Conservation (phyloP, 2,797 vertebrate genomes). For the Poecilia velifera region DNA sequence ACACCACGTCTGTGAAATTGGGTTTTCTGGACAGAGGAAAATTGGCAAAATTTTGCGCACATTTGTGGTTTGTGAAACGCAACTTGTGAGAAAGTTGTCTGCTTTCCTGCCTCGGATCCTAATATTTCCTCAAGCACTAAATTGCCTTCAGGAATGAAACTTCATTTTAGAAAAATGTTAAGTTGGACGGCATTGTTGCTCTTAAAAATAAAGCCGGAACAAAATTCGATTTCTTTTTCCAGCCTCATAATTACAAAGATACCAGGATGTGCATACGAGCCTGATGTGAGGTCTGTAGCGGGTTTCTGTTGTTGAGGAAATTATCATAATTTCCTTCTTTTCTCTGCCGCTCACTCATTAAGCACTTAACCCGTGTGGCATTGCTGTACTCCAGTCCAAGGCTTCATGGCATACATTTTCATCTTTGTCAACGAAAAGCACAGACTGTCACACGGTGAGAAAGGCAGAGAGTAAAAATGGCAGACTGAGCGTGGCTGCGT, state of each 20-base stretch:
- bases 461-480: background rate
- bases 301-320: background rate
- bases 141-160: background rate
- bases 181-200: background rate
- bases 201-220: background rate
- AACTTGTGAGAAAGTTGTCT: too few species aligned
- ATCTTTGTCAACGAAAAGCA: constrained; percentile 1
- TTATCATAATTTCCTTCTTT: background rate
- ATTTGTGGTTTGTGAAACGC: too few species aligned
- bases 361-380: background rate
- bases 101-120: too few species aligned
- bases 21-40: too few species aligned
- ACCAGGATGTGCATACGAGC: background rate
- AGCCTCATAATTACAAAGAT: background rate
- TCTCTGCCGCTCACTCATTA: background rate
- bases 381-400: background rate
- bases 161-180: background rate
- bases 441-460: background rate
- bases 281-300: background rate
- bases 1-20: too few species aligned
- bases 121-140: background rate
- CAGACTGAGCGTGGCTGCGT: background rate
- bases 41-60: too few species aligned
- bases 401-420: background rate
- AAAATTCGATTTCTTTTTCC: background rate